Conservation (phyloP, 2,888 invertebrate species). For the Zygaena filipendulae region DNA sequence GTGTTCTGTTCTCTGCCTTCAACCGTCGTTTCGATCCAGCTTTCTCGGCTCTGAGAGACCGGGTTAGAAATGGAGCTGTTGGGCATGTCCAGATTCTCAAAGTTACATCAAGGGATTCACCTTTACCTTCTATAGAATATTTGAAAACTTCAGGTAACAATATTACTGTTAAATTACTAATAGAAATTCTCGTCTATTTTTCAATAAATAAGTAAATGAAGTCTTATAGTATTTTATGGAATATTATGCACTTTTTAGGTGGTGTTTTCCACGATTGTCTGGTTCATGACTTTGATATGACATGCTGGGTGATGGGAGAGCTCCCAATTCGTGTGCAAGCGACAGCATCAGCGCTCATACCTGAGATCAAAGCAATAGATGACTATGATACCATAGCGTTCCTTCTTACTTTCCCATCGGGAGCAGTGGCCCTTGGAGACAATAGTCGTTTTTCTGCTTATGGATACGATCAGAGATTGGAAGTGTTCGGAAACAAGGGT, state of each 20-base stretch:
- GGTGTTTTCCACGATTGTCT: constrained; percentile 77
- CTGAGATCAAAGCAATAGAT: constrained; percentile 67
- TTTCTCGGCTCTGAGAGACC: constrained; percentile 52
- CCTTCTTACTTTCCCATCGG: constrained; percentile 70
- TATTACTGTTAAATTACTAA: too few species aligned
- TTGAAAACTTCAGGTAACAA: constrained; percentile 69
- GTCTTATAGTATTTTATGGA: too few species aligned
- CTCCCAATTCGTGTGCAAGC: constrained; percentile 68
- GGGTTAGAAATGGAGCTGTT: constrained; percentile 65
- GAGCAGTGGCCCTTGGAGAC: constrained; percentile 72
- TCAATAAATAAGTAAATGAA: too few species aligned
- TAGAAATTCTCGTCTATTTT: too few species aligned
- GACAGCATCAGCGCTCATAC: constrained; percentile 62
- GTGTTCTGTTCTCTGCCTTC: constrained; percentile 71
- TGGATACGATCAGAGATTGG: constrained; percentile 77
- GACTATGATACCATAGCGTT: constrained; percentile 74
- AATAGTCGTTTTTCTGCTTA: constrained; percentile 70
- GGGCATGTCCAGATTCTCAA: constrained; percentile 74
- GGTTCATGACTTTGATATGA: constrained; percentile 76
- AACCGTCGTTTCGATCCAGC: constrained; percentile 76
- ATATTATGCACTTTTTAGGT: too few species aligned
- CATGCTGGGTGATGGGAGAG: constrained; percentile 73
- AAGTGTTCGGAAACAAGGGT: constrained; percentile 72
- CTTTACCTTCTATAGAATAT: constrained; percentile 71
- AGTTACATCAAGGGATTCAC: constrained; percentile 72